A percentile compares a stretch with the other conserved stretches of the same genome.
These are phyloP conservation scores for Eupeodes corollae DNA, from an alignment of 1,140 invertebrate species.

Conservation along the genomic window DNA sequence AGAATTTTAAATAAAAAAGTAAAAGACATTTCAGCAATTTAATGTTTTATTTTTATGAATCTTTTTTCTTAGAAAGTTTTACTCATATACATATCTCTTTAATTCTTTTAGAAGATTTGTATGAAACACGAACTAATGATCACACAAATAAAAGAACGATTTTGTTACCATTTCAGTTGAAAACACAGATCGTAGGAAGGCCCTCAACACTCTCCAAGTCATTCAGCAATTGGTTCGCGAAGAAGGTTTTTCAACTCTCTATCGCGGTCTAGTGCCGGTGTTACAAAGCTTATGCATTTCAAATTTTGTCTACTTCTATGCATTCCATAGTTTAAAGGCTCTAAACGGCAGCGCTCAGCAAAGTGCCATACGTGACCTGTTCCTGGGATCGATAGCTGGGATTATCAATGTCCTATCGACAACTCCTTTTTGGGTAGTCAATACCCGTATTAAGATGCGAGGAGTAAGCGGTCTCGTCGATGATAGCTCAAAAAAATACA, in stretches of 20 bases:
- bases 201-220: conserved; percentile 45
- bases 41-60: too few species aligned
- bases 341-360: conserved; percentile 38
- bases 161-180: conserved; percentile 49
- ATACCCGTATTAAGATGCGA: conserved; percentile 70
- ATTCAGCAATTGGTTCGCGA: conserved; percentile 50
- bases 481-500: conserved; percentile 32
- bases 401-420: conserved; percentile 73
- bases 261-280: conserved; percentile 70
- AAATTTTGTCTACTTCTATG: conserved; percentile 89
- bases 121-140: too few species aligned
- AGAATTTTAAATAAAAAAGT: too few species aligned
- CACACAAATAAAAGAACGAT: background rate
- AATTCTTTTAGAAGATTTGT: too few species aligned
- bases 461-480: conserved; percentile 32
- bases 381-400: conserved; percentile 68
- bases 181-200: conserved; percentile 37
- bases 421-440: conserved; percentile 84
- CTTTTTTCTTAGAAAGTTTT: too few species aligned
- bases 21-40: too few species aligned
- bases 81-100: too few species aligned
- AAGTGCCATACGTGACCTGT: conserved; percentile 60
- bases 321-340: conserved; percentile 72
- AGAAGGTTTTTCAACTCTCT: conserved; percentile 62
- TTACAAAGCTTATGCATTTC: conserved; percentile 72